Base-by-base conservation (phyloP, 2,888 invertebrate species). In the Masnerella sp. region DNA sequence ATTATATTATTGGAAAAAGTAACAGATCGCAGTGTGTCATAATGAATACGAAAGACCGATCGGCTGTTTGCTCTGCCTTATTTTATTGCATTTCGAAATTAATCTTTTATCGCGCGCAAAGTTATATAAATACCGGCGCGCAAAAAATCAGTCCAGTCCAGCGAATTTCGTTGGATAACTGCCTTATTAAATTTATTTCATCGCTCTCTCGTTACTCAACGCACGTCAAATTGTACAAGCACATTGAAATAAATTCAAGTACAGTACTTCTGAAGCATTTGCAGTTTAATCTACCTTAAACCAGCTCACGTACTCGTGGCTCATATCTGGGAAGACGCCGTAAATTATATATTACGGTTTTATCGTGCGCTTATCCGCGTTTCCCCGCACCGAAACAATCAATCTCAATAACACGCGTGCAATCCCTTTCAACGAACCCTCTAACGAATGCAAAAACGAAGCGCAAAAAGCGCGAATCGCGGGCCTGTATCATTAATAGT, bases 341-440 rank as follows among this genome's bases (percentile, higher is more conserved):
- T 52, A 65, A 72, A 72, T 72, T 59, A 65, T 59, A 54, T 52
- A 45, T 49, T 42, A 52, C 65, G 45, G 58, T 67, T 67, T 68
- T 68, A 62, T 58, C 52, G 43, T 73, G 11, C 38, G 58, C 49
- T 69, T 64, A 64, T 74, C 30, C 59, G 12, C 20, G 34, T 54
- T 62, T 62, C 40, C 49, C 58, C 58, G 40, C 22, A 36, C 40
- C 7, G 34, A 52, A 64, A 68, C 64, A 74, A 74, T 74, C 59
- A 74, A 74, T 69, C 64, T 69, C 74, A 74, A 74, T 65, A 65
- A 59, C 61, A 54, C 49, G 65, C 59, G 54, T 74, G 49, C 47
- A 69, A 69, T 64, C 65, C 40, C 52, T 59, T 65, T 59, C 65
- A 58, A 40, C 54, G 40, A 64, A 47, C 64, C 58, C 59, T 58